These are phyloP conservation scores for Cylloceria caligata DNA, from an alignment of 2,888 invertebrate species.

Conservation along the genomic window DNA sequence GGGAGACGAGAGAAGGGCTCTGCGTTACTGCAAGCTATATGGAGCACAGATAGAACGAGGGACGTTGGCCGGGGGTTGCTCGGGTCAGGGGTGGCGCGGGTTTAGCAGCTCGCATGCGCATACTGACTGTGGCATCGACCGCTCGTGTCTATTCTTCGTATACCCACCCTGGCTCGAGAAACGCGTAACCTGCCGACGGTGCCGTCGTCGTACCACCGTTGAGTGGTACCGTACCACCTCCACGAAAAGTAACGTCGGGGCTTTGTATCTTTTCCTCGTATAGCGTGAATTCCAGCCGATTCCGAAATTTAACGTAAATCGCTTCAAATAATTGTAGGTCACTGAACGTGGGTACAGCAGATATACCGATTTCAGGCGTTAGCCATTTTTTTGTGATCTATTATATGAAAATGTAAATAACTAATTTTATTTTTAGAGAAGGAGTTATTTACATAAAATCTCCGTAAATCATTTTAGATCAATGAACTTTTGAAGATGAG, in stretches of 20 bases:
- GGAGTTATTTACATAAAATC: not conserved
- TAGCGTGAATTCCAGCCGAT: not conserved
- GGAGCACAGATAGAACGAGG: constrained; percentile 6
- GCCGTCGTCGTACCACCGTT: constrained; percentile 47
- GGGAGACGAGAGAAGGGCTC: constrained; percentile 57
- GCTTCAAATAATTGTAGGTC: not conserved
- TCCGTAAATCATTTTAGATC: not conserved
- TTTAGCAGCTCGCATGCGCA: constrained; percentile 66
- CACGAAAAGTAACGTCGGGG: not conserved
- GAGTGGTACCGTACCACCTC: constrained; percentile 59
- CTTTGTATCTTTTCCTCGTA: not conserved
- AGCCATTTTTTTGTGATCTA: not conserved
- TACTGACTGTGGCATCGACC: constrained; percentile 67
- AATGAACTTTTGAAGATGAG: too few relatives aligned
- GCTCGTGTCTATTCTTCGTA: constrained; percentile 24
- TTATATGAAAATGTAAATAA: not conserved
- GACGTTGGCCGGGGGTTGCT: constrained; percentile 61
- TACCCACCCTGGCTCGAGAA: constrained; percentile 15
- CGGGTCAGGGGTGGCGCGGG: constrained; percentile 67
- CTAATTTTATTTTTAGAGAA: not conserved
- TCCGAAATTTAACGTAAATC: not conserved
- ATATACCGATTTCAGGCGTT: not conserved
- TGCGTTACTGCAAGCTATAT: constrained; percentile 54
- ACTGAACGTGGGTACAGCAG: not conserved
- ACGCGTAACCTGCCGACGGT: constrained; percentile 35